Evolutionary conservation across 2,113 vertebrate genomes (phyloP).

Genomic region (Chinchilla lanigera): DNA sequence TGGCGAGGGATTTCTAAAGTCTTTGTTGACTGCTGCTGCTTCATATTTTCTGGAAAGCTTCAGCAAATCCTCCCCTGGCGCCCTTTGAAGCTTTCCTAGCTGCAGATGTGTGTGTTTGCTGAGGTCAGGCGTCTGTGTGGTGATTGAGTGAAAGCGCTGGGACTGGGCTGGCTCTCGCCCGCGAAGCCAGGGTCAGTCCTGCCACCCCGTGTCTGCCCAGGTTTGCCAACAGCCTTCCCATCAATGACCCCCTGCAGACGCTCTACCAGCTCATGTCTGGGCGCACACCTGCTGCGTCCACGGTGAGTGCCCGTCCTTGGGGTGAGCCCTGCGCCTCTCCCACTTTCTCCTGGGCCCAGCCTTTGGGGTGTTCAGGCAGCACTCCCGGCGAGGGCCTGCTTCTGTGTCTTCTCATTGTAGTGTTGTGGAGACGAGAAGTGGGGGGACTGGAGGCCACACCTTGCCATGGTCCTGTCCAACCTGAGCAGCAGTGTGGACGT

Average conservation of each 20-base stretch:
- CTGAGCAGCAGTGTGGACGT: conserved; percentile 93
- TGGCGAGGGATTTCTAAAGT: neutral
- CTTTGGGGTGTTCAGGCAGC: rapidly evolving
- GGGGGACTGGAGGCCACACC: conserved; percentile 98
- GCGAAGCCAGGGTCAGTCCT: neutral
- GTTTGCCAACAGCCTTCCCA: conserved; percentile 99
- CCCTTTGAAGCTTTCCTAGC: rapidly evolving
- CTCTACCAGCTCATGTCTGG: conserved; percentile 99
- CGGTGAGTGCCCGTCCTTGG: conserved; percentile 81
- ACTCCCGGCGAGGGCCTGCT: neutral
- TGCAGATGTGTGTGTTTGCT: rapidly evolving
- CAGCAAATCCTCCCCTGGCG: rapidly evolving
- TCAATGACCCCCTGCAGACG: conserved; percentile 98
- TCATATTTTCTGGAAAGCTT: neutral
- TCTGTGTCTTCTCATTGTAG: conserved; percentile 82
- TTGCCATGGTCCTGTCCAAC: conserved; percentile 99
- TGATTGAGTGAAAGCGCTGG: neutral
- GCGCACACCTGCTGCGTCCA: conserved; percentile 97
- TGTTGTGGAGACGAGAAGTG: conserved; percentile 99
- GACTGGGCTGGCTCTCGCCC: neutral
- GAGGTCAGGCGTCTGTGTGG: rapidly evolving
- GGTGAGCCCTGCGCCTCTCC: neutral
- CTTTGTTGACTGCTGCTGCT: neutral
- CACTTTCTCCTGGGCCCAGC: neutral
- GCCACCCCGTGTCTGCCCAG: conserved; percentile 79